These are phyloP conservation scores for Mesitornis unicolor DNA, from an alignment of 2,113 vertebrate species.

Conservation along the genomic window DNA sequence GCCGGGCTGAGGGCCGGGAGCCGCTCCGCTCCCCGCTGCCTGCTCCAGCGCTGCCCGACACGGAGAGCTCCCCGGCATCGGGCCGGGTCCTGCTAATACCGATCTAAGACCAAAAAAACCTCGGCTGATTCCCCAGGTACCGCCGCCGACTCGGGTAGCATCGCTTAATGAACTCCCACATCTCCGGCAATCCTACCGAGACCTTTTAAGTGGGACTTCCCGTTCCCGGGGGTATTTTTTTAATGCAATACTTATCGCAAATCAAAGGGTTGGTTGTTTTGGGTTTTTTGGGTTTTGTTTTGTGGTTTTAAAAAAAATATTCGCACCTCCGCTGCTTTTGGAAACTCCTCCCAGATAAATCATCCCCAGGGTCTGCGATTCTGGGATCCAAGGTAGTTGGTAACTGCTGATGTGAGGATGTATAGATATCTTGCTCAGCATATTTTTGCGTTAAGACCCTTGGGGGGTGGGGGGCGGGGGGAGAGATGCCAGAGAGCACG, in stretches of 20 bases:
- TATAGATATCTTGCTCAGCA: background rate
- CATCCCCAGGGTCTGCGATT: background rate
- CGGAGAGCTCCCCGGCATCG: background rate
- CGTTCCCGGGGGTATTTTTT: background rate
- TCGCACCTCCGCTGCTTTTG: background rate
- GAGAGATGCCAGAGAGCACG: background rate
- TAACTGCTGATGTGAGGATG: rapidly evolving
- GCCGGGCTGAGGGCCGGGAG: background rate
- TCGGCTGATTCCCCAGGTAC: background rate
- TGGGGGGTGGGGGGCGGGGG: no score
- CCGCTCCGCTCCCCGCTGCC: background rate
- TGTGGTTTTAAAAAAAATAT: background rate
- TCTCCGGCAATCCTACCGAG: background rate
- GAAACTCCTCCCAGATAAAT: background rate
- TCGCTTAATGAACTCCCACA: background rate
- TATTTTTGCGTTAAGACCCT: background rate
- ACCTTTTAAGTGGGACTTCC: background rate
- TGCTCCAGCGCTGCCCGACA: background rate
- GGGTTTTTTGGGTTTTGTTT: no score
- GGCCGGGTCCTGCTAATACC: background rate
- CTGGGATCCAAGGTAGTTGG: background rate
- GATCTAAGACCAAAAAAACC: background rate
- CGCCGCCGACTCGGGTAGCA: background rate
- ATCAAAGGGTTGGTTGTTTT: background rate
- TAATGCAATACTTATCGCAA: background rate